Evolutionary conservation across 2,888 invertebrate genomes (phyloP), one percentile per base, ranked within the genome.

Genomic region (Leptodirus hochenwartii): DNA sequence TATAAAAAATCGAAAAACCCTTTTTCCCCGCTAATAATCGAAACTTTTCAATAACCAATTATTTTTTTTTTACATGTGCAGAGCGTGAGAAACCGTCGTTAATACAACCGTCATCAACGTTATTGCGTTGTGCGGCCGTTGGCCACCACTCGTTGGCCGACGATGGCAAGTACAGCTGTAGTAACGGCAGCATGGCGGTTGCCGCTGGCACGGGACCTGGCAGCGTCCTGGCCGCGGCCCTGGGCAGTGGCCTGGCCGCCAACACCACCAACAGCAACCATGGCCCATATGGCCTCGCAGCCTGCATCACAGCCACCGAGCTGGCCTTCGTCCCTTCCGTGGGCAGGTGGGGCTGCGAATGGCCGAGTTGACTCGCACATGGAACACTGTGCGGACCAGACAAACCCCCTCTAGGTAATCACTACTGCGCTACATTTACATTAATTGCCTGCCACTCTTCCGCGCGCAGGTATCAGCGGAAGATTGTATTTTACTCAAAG

Each of bases 311-410:
- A 32, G 39, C 59, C 54, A 60, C 65, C 51, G 63, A 62, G 46
- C 54, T 53, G 47, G 59, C 62, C 41, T 68, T 68, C 50, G 66
- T 74, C 61, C 82, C 82, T 61, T 68, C 75, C 54, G 82, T 82
- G 54, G 82, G 81, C 53, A 76, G 84, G 46, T 87, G 84, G 84
- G 85, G 84, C 59, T 74, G 77, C 63, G 85, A 87, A 62, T 88
- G 87, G 88, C 88, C 88, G 66, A 87, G 87, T 85, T 88, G 88
- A 88, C 87, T 88, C 87, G 77, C 71, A 69, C 55, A 57, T 61
- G 62, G 53, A 49, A 54, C 50, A 48, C 54, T 57, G 58, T 61
- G 60, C 49, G 43, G 43, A 46, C 43, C 53, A 49, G 43, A 47
- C 42, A 45, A 52, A 52, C 47, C 54, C 52, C 45, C 46, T 45